phyloP scores from a whole-genome alignment of 2,797 vertebrate genomes.

The Galaxias olidus region DNA sequence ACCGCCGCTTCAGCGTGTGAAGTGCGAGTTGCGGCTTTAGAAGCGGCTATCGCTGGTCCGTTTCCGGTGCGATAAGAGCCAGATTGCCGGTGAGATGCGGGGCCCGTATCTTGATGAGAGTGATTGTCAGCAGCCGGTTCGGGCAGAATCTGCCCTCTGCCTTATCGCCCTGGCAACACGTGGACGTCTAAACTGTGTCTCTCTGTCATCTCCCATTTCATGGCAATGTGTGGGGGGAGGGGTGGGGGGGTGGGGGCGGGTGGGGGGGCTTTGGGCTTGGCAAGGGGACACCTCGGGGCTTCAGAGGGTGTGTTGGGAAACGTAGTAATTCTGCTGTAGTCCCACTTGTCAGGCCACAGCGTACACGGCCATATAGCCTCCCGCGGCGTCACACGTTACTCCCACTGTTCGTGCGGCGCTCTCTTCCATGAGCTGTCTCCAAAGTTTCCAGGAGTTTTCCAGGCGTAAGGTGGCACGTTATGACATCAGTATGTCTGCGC shows the following conservation, averaged over 20 bases:
- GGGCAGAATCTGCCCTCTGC: constrained; percentile 60
- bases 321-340: too few relatives aligned
- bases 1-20: constrained; percentile 13
- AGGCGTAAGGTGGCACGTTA: constrained; percentile 33
- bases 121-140: constrained; percentile 54
- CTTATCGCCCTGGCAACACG: constrained; percentile 54
- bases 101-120: constrained; percentile 62
- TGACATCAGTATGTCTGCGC: constrained; percentile 40
- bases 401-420: background rate
- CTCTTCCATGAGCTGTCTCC: background rate
- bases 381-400: background rate
- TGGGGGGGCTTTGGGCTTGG: too few relatives aligned
- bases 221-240: too few relatives aligned
- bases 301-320: too few relatives aligned
- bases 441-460: constrained; percentile 26
- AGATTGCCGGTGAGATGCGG: constrained; percentile 60
- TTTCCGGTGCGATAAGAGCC: constrained; percentile 48
- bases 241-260: too few relatives aligned
- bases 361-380: background rate
- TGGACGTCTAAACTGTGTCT: constrained; percentile 45
- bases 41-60: constrained; percentile 26
- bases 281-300: too few relatives aligned
- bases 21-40: constrained; percentile 37
- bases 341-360: too few relatives aligned
- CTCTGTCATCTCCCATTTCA: constrained; percentile 41